Conservation (phyloP, 2,797 vertebrate genomes). For the Pipistrellus nathusii region DNA sequence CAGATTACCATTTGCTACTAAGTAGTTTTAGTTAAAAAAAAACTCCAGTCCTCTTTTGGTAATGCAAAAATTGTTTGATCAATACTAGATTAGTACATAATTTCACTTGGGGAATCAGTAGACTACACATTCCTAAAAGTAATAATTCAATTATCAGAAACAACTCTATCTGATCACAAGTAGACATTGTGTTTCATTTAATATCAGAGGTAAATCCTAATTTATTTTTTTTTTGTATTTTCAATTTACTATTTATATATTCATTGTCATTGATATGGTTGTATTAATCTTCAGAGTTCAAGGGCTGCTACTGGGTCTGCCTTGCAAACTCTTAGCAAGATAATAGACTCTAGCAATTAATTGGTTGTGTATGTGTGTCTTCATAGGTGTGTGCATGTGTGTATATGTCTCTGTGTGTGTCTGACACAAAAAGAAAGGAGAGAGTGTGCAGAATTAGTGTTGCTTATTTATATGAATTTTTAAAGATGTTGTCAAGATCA, state of each 20-base stretch:
- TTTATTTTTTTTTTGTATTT: not conserved
- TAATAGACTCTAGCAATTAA: not conserved
- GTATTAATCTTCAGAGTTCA: not conserved
- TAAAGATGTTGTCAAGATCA: not conserved
- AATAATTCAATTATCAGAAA: not conserved
- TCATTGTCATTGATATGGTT: not conserved
- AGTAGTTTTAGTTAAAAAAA: not conserved
- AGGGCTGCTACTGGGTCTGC: not conserved
- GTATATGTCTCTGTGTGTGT: accelerated
- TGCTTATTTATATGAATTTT: not conserved
- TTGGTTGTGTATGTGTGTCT: not conserved
- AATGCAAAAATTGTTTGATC: not conserved
- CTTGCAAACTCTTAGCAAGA: not conserved
- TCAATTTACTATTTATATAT: not conserved
- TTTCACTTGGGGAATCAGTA: not conserved
- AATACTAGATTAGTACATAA: not conserved
- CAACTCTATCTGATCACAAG: not conserved
- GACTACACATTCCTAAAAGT: not conserved
- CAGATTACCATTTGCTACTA: not conserved
- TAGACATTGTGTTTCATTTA: not conserved
- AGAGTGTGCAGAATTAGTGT: not conserved
- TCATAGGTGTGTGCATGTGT: not conserved
- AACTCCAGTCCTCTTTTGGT: not conserved
- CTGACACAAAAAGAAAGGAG: not conserved
- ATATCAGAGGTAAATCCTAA: not conserved